A percentile compares a stretch with the other conserved stretches of the same genome.
Conservation (phyloP, 2,888 invertebrate genomes). For the Romanomermis culicivorax region DNA sequence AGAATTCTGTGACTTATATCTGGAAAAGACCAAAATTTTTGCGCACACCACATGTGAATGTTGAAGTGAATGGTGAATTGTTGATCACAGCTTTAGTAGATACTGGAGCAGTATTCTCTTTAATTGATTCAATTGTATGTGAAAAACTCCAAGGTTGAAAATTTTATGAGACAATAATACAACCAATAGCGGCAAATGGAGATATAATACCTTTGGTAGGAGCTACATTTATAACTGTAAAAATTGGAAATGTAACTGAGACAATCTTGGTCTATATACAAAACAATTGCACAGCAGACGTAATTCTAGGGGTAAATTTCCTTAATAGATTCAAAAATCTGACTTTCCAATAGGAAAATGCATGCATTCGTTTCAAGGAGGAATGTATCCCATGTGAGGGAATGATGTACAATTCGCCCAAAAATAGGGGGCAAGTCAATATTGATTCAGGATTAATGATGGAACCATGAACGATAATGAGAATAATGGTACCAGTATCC, state of each 20-base stretch:
- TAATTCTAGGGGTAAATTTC: background rate
- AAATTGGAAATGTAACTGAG: background rate
- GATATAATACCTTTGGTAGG: background rate
- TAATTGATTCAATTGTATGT: background rate
- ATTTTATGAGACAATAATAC: background rate
- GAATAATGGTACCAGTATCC: too few species aligned
- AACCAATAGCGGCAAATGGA: background rate
- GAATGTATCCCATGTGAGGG: background rate
- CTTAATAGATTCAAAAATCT: background rate
- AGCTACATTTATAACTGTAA: background rate
- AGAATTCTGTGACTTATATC: too few species aligned
- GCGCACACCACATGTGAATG: background rate
- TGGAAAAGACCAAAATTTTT: background rate
- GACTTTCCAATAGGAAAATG: background rate
- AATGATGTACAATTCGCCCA: background rate
- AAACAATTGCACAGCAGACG: background rate
- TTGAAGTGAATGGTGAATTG: background rate
- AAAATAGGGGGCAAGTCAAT: background rate
- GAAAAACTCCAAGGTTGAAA: background rate
- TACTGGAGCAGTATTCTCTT: background rate
- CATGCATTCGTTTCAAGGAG: background rate
- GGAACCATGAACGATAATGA: too few species aligned
- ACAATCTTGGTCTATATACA: background rate
- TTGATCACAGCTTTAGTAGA: background rate
- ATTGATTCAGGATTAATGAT: too few species aligned